These are phyloP conservation scores for Pemphigus obesinymphae DNA, from an alignment of 1,140 invertebrate species.

Conservation along the genomic window DNA sequence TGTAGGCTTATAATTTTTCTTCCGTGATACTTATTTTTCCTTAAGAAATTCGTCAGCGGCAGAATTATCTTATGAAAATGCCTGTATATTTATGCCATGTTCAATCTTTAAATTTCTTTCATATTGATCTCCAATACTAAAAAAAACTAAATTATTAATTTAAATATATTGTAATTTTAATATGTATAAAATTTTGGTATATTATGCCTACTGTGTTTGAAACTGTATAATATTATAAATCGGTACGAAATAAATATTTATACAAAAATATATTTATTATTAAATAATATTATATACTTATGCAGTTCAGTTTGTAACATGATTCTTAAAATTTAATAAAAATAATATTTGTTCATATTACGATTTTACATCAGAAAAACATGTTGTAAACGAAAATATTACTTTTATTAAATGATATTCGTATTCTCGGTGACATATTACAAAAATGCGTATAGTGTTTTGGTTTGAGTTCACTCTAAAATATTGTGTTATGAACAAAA, in stretches of 20 bases:
- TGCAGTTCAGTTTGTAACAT: neutral
- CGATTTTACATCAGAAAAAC: neutral
- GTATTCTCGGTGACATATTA: neutral
- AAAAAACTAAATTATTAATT: too few relatives aligned
- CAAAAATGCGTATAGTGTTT: neutral
- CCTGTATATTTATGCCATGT: too few relatives aligned
- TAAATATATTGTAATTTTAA: too few relatives aligned
- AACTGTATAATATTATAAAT: neutral
- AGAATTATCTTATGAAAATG: too few relatives aligned
- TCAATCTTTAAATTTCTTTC: too few relatives aligned
- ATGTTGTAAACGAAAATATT: neutral
- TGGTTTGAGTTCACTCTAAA: neutral
- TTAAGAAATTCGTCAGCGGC: too few relatives aligned
- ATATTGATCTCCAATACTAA: too few relatives aligned
- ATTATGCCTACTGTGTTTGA: too few relatives aligned
- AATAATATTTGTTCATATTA: too few relatives aligned
- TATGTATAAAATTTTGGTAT: too few relatives aligned
- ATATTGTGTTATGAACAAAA: neutral
- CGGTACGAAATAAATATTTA: neutral
- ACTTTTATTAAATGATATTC: neutral
- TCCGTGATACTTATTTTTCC: too few relatives aligned
- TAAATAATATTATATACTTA: neutral
- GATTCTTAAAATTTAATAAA: neutral
- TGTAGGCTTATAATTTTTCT: too few relatives aligned
- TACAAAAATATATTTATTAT: neutral